phyloP scores from a whole-genome alignment of 23 tunicate genomes.

The Ascidia mentula region DNA sequence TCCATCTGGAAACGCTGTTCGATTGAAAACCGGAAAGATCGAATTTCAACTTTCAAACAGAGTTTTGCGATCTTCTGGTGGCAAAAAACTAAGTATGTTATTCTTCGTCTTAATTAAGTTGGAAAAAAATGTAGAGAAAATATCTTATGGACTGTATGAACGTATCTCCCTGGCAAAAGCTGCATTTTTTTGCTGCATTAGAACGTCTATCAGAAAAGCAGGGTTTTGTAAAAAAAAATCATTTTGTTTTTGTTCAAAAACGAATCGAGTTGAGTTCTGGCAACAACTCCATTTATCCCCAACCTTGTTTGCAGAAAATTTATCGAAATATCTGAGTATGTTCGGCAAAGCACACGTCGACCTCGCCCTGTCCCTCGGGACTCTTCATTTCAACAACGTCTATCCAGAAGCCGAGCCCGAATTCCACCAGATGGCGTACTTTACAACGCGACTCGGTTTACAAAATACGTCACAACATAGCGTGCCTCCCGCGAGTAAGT shows the following conservation, averaged over 20 bases:
- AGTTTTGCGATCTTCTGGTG: conserved; percentile 30
- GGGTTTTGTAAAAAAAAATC: too few species aligned
- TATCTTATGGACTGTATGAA: neutral
- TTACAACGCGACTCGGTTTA: conserved; percentile 75
- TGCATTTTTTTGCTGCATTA: neutral
- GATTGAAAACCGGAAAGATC: conserved; percentile 80
- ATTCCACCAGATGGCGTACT: conserved; percentile 85
- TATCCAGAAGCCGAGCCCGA: conserved; percentile 89
- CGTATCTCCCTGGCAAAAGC: neutral
- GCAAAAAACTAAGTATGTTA: conserved; percentile 31
- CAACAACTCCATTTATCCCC: neutral
- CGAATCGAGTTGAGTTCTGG: neutral
- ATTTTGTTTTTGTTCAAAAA: neutral
- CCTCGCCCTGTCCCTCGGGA: conserved; percentile 66
- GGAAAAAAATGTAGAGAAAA: neutral
- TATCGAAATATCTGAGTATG: conserved; percentile 76
- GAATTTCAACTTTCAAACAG: conserved; percentile 83
- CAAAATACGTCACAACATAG: conserved; percentile 73
- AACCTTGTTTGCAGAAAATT: conserved; percentile 32
- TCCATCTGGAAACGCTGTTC: conserved; percentile 81
- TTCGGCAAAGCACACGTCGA: conserved; percentile 96
- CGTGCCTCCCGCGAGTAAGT: neutral
- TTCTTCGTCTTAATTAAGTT: neutral
- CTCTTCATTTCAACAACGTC: conserved; percentile 64
- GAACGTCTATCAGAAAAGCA: neutral